Percentiles rank a stretch among this genome's conserved stretches.
Conservation (phyloP, 2,888 invertebrate species). For the Conistra vaccinii region DNA sequence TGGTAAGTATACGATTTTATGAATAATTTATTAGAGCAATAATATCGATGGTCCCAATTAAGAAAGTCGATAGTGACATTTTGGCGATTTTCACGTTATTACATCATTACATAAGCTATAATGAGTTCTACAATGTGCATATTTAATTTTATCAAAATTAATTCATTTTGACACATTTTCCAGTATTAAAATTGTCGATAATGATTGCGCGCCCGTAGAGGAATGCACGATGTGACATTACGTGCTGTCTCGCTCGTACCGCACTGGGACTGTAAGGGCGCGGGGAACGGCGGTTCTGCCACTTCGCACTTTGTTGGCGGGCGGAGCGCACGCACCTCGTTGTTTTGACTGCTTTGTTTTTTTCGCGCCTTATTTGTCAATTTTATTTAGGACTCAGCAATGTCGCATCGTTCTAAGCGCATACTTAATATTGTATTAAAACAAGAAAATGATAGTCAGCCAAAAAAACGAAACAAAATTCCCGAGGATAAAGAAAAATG, state of each 20-base stretch:
- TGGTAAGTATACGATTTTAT: no score
- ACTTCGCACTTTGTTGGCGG: conserved; percentile 26
- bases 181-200: conserved; percentile 30
- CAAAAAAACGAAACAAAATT: conserved; percentile 29
- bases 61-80: no score
- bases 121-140: no score
- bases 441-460: conserved; percentile 20
- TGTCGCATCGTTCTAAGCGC: conserved; percentile 32
- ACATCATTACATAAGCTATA: no score
- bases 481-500: conserved; percentile 28
- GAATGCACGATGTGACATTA: conserved; percentile 24
- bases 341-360: conserved; percentile 16
- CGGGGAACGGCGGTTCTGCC: conserved; percentile 27
- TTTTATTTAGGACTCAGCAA: conserved; percentile 21
- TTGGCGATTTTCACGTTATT: neutral
- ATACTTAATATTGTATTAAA: conserved; percentile 24
- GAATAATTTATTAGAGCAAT: no score
- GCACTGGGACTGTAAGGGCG: conserved; percentile 13
- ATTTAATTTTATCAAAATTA: conserved; percentile 17
- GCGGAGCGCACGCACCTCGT: conserved; percentile 17
- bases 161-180: conserved; percentile 31
- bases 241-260: conserved; percentile 18
- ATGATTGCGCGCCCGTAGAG: conserved; percentile 26
- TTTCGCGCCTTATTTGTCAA: conserved; percentile 11
- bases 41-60: no score